Base-by-base conservation (phyloP, 2,113 vertebrate genomes). In the Amblyopsis rosae region DNA sequence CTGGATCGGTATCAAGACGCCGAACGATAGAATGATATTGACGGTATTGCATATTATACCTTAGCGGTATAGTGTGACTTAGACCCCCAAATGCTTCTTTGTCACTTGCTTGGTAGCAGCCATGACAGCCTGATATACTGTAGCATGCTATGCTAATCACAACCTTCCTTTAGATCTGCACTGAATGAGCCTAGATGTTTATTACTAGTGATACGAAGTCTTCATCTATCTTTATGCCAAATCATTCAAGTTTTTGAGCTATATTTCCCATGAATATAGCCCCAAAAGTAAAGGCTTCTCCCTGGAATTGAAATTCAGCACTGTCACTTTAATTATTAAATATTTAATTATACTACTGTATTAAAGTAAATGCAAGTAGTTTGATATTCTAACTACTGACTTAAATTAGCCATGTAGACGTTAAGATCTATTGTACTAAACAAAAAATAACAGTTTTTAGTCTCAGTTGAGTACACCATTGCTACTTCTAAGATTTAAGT, bases 311-410 rank as follows among this genome's bases (percentile, higher is more conserved):
- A 62, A 76, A 77, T 83, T 81, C 84, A 78, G 87, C 89, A 88
- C 88, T 73, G 87, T 84, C 90, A 91, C 89, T 89, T 90, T 89
- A 90, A 79, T 63, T 65, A 73, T 72, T 76, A 81, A 64, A 73
- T 54, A 76, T 77, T 19, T 68, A 68, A 45, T 69, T 68, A 47
- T 67, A 72, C 69, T 82, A 46, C 62, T 46, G 63, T 82, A 73
- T 65, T 74, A 81, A 65, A 60, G 58, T 26, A 50, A 81, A 70
- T 82, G 62, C 69, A 82, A 70, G 70, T 77, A 63, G 66, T 70
- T 54, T 59, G 32, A 68, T 73, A 61, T 62, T 70, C 51, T 77
- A 76, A 84, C 87, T 85, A 85, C 86, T 89, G 87, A 84, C 56
- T 63, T 72, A 67, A 72, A 75, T 59, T 63, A 57, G 64, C 68